Base-by-base conservation (phyloP, 1,140 invertebrate species). In the Drosophila mauritiana region DNA sequence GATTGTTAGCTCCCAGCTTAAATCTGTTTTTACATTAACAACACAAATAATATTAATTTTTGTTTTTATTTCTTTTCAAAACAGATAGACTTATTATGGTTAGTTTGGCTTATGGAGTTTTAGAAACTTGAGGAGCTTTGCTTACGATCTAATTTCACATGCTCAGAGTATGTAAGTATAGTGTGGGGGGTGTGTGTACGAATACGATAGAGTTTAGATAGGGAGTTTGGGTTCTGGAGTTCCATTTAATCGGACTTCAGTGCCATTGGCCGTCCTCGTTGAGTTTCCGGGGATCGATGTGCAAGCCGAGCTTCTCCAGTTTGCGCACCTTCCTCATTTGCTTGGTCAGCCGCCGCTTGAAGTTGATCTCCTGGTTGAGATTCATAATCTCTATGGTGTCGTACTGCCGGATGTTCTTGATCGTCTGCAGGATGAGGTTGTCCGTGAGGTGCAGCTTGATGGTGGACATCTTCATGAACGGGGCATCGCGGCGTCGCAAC, bases 401-500 rank as follows among this genome's bases (percentile, higher is more conserved):
- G 46, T 76, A 65, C 27, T 84, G 77, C 12, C 75, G 63, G 1
- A 91, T 91, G 4, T 91, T 91, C 15, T 83, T 83, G n/a, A 91
- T 91, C 0, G 88, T 91, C 22, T 91, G 84, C 59, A 81, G 42
- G 48, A 91, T 91, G 34, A 91, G 57, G 34, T 84, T 88, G 27
- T 91, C 88, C 49, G 88, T 91, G 31, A 91, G 48, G 17, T 91
- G 82, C 12, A 91, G 49, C 31, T 91, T 91, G n/a, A 91, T 86
- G 31, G 80, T 84, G 43, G 88, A 91, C 73, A 89, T 80, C 55
- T 83, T 83, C 74, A 91, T 84, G 42, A 84, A 91, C 17, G 83
- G 76, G 0, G 74, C 45, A 31, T 89, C 64, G 1, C 74, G 67
- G 0, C 82, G 83, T 2, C 88, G 59, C 43, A 91, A 48, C 34